Base-by-base conservation (phyloP, 2,888 invertebrate genomes). In the Heliconius sara region DNA sequence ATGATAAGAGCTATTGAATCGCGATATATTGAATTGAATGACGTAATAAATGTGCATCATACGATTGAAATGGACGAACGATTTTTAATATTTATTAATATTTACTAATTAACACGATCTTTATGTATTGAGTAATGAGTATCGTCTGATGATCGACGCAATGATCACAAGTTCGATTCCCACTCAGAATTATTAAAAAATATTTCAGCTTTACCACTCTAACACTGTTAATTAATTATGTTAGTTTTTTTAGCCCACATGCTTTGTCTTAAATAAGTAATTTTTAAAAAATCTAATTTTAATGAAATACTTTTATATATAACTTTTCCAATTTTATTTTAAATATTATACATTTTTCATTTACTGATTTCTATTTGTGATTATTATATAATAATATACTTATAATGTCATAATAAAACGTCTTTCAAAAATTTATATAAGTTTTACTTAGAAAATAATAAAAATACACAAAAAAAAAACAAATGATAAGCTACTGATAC, bases 1-100 rank as follows among this genome's bases (percentile, higher is more conserved):
- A 79, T 79, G 79, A 79, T 79, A 79, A 79, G 79, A 74, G 75
- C 79, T 75, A 79, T 79, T 79, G 74, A 75, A 79, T 70, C 57
- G 78, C 78, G 75, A 74, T 79, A 74, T 75, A 74, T 74, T 68
- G 75, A 63, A 79, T 79, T 79, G 79, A 79, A 79, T 79, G 79
- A 79, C 75, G 74, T 75, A 75, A 79, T 79, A 79, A 79, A 79
- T 79, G 34, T 68, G 75, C 67, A 68, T 75, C 75, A 70, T 74
- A 63, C 78, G 39, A 73, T 72, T 60, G n/a, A 73, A 73, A 60
- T 39, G 60, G 34, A 73, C 57, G 73, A 19, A 70, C 25, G 70
- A 22, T 60, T 39, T 73, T 60, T 60, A 34, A 34, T 34, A 73
- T 57, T 30, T 73, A 60, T 73, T 60, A 73, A 73, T 57, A 70